phyloP scores from a whole-genome alignment of 2,888 invertebrate species.

The Phortica magna region DNA sequence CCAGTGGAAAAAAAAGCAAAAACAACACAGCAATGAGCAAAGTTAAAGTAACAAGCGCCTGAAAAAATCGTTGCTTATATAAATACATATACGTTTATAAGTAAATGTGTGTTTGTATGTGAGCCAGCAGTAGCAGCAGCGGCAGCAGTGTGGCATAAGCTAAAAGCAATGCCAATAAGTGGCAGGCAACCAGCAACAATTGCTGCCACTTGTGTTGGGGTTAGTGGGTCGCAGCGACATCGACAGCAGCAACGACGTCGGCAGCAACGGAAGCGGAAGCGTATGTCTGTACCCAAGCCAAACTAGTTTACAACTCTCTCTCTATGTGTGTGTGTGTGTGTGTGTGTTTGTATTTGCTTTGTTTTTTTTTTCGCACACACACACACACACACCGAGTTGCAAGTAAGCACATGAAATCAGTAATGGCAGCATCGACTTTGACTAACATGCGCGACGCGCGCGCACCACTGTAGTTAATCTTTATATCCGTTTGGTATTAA shows the following conservation, averaged over 20 bases:
- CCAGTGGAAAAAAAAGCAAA: constrained; percentile 10
- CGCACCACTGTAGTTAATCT: constrained; percentile 61
- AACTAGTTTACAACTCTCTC: constrained; percentile 10
- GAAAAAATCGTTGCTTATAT: too few species aligned
- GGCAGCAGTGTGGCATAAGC: constrained; percentile 9
- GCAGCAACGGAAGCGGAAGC: constrained; percentile 27
- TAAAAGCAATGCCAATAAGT: constrained; percentile 36
- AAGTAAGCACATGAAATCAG: constrained; percentile 32
- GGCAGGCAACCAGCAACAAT: constrained; percentile 36
- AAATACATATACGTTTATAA: constrained; percentile 4
- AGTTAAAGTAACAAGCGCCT: constrained; percentile 34
- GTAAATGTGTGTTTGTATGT: constrained; percentile 1
- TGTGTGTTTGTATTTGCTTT: background rate
- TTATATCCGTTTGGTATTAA: constrained; percentile 67
- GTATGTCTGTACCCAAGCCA: constrained; percentile 8
- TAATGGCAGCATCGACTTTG: background rate
- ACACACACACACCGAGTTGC: background rate
- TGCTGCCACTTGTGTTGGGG: constrained; percentile 35
- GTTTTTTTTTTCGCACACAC: background rate
- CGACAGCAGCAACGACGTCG: too few species aligned
- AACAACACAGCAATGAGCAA: background rate
- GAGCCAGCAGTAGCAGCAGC: constrained; percentile 11
- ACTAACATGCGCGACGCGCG: background rate
- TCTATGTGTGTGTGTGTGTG: constrained; percentile 6
- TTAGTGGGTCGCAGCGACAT: constrained; percentile 30